phyloP scores from a whole-genome alignment of 2,113 vertebrate species.

The Caloenas nicobarica region DNA sequence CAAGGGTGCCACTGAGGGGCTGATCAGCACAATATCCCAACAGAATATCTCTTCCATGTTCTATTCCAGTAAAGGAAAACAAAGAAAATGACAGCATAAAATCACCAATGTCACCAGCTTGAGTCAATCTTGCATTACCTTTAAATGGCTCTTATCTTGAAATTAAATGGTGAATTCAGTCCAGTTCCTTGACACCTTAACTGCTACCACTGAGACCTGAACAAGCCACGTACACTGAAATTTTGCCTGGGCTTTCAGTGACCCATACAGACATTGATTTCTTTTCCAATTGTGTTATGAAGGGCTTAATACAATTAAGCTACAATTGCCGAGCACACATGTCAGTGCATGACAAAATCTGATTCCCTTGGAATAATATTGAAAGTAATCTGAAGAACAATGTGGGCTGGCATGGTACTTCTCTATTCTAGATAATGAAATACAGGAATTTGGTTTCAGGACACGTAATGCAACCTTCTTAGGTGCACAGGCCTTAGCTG shows the following conservation, averaged over 20 bases:
- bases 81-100: neutral
- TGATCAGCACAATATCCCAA: neutral
- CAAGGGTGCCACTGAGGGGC: neutral
- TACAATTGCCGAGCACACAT: neutral
- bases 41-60: neutral
- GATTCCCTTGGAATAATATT: neutral
- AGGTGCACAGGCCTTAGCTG: neutral
- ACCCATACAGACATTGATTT: neutral
- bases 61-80: neutral
- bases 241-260: neutral
- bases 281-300: neutral
- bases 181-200: neutral
- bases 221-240: neutral
- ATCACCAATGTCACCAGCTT: neutral
- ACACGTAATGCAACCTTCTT: neutral
- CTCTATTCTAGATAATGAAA: neutral
- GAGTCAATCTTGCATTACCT: neutral
- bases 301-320: neutral
- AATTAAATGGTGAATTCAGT: neutral
- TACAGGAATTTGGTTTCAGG: neutral
- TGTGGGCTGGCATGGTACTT: neutral
- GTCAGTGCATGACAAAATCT: neutral
- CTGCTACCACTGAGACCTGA: neutral
- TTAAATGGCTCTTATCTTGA: neutral
- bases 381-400: neutral